Evolutionary conservation across 2,113 vertebrate genomes (phyloP), one percentile per base, ranked within the genome.

Genomic region (Callipepla californica): DNA sequence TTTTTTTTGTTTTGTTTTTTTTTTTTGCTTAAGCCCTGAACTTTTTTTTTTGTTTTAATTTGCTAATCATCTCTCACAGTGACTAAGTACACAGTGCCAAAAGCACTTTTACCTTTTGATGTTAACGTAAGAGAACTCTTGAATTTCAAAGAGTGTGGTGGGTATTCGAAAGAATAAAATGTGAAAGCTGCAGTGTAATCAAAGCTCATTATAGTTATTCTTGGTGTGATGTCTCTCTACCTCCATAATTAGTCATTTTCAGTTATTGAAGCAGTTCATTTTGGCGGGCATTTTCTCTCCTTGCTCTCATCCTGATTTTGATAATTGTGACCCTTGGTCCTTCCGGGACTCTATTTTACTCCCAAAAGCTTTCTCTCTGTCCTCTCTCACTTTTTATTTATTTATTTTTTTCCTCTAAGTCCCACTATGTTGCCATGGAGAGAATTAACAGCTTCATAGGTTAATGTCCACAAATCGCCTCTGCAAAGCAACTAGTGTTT

Each of bases 141-240:
- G 97, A 98, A 98, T 98, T 98, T 98, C 97, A 98, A 98, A 98
- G 97, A 97, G 97, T 92, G 94, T 77, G 75, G 94, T 96, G 92
- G 95, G 92, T 97, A 98, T 98, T 97, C 95, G 92, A 96, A 95
- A 96, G 92, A 96, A 97, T 96, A 75, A 85, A 93, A 91, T 96
- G 96, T n/a, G 13, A 96, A 96, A 97, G 94, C 96, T 20, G 67
- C 91, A 87, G 93, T 61, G 88, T 97, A 98, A 98, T 98, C 98
- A 98, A 97, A 96, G 92, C 97, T 98, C 97, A 97, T 98, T 98
- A 97, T 96, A 91, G 94, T 96, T 98, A 97, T 98, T 98, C 98
- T 98, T 98, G 93, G 85, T 95, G 93, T 92, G 92, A 96, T 95
- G 87, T 94, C 95, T 95, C 87, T 84, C 92, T 93, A 97, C 90